Conservation (phyloP, 2,113 vertebrate species). For the Microcebus murinus region DNA sequence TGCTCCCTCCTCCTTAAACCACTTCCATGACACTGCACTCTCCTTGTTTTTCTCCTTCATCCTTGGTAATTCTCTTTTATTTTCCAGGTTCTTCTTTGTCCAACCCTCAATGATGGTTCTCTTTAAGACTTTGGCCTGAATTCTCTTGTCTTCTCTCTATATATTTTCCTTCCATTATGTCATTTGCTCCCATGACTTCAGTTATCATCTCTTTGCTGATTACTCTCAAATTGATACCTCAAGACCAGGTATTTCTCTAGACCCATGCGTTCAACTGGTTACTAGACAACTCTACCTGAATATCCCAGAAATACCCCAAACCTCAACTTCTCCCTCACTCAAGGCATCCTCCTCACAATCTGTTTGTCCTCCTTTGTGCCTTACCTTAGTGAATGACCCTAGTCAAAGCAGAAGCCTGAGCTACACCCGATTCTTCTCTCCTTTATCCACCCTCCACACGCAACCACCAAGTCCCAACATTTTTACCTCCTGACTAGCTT, state of each 20-base stretch:
- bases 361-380: conserved; percentile 32
- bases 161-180: background rate
- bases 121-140: conserved; percentile 15
- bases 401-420: conserved; percentile 27
- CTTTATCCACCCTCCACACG: background rate
- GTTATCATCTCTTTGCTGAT: conserved; percentile 13
- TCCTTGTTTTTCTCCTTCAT: conserved; percentile 40
- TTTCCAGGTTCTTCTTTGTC: background rate
- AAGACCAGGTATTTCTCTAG: conserved; percentile 29
- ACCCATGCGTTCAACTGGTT: background rate
- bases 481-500: conserved; percentile 26
- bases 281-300: background rate
- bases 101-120: background rate
- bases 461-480: conserved; percentile 24
- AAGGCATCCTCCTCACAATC: background rate
- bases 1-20: background rate
- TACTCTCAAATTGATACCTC: background rate
- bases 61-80: conserved; percentile 46
- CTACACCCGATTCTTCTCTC: background rate
- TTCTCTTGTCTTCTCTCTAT: background rate
- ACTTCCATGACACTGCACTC: background rate
- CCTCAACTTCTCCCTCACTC: conserved; percentile 3
- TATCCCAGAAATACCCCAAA: conserved; percentile 4
- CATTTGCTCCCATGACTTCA: background rate
- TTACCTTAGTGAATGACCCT: conserved; percentile 10